Conservation (phyloP, 2,888 invertebrate genomes). For the Drosophila barbarae region DNA sequence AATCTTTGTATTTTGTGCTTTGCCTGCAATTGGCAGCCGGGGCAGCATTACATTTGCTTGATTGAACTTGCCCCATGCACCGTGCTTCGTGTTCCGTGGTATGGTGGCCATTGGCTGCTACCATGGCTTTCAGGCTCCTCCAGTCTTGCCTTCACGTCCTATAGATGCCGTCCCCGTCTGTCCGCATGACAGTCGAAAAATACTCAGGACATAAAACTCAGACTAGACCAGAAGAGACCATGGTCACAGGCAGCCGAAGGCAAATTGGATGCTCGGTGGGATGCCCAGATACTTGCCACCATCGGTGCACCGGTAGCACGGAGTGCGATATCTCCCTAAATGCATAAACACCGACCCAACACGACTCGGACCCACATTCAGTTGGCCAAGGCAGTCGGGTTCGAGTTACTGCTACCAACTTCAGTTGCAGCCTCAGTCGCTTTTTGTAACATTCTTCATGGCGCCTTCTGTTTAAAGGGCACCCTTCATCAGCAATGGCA, state of each 20-base stretch:
- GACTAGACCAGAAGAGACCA: slow-evolving; percentile 14
- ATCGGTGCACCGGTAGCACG: slow-evolving; percentile 35
- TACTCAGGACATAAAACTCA: slow-evolving; percentile 26
- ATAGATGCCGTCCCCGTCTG: background rate
- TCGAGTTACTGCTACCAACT: background rate
- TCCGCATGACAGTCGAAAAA: slow-evolving; percentile 31
- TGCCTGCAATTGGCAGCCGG: slow-evolving; percentile 66
- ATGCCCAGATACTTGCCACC: slow-evolving; percentile 22
- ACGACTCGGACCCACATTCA: slow-evolving; percentile 58
- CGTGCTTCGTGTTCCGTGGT: slow-evolving; percentile 4
- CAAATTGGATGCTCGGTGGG: slow-evolving; percentile 23
- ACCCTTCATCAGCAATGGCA: slow-evolving; percentile 46
- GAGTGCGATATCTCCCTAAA: slow-evolving; percentile 46
- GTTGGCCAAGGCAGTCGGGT: background rate
- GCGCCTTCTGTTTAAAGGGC: slow-evolving; percentile 54
- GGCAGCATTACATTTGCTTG: slow-evolving; percentile 69
- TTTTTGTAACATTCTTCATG: slow-evolving; percentile 48
- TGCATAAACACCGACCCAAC: slow-evolving; percentile 49
- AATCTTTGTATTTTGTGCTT: slow-evolving; percentile 66
- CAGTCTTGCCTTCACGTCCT: background rate
- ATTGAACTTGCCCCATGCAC: slow-evolving; percentile 54
- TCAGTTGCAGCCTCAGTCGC: slow-evolving; percentile 26
- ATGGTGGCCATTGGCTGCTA: background rate
- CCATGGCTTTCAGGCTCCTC: background rate
- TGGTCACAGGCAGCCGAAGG: slow-evolving; percentile 31